Evolutionary conservation across 1,140 invertebrate genomes (phyloP), one percentile per base, ranked within the genome.

Genomic region (Limonius californicus): DNA sequence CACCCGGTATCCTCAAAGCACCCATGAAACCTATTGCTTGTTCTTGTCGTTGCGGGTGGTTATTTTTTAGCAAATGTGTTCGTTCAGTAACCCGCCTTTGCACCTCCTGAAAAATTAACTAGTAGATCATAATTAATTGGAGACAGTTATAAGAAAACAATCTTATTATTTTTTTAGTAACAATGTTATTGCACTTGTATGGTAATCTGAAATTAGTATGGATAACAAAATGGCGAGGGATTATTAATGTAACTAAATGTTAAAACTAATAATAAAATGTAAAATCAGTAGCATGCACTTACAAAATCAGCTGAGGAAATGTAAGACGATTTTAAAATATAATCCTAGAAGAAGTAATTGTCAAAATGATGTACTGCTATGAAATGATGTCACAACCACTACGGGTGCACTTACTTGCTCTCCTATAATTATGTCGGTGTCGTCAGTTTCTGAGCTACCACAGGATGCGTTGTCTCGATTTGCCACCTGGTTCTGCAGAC

Each of bases 1-100:
- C 96, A 16, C 96, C 95, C n/a, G 93, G 93, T 72, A 95, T 95
- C 65, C 79, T 79, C 0, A 94, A 76, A 20, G 94, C 94, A 30
- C 85, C 85, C 0, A 84, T 68, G 63, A 96, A 88, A 56, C 90
- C 87, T 62, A 96, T 89, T 2, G 93, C 83, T 61, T 82, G 79
- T 42, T 61, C 58, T 21, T 19, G 14, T 8, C 54, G 16, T 8
- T 45, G 11, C 15, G 42, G 7, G 8, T 54, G 54, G 1, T 66
- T 32, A 23, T 43, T 39, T 0, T 69, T 15, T 12, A 82, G 53
- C 1, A 82, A 73, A 43, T 76, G 75, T 2, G 77, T 77, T n/a
- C 78, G 66, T 64, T 82, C 81, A 1, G 74, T 77, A 14, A 74
- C 66, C 19, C 80, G 69, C 53, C 78, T 72, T 63, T 75, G 78